Percentiles rank a stretch among this genome's conserved stretches.
Conservation (phyloP, 2,888 invertebrate species). For the Ophion slaviceki region DNA sequence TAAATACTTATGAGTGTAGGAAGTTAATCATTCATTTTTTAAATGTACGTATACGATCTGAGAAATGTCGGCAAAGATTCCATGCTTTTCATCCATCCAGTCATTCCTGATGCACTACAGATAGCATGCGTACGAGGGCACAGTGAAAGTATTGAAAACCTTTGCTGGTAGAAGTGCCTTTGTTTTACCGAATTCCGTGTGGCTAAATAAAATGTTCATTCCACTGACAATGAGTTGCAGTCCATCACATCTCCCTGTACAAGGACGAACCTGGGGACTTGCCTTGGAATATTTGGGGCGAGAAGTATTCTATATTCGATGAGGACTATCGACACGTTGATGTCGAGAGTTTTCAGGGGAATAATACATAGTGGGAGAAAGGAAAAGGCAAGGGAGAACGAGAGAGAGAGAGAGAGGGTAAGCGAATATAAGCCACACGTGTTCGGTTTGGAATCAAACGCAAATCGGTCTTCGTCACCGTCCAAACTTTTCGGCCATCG, state of each 20-base stretch:
- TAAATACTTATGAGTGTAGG: too few species aligned
- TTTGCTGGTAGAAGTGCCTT: too few species aligned
- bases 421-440: constrained; percentile 7
- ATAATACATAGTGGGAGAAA: not conserved
- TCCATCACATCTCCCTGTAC: too few species aligned
- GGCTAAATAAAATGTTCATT: not conserved
- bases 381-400: not conserved
- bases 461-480: constrained; percentile 75
- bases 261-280: not conserved
- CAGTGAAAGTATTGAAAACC: too few species aligned
- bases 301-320: constrained; percentile 31
- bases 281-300: not conserved
- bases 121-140: too few species aligned
- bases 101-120: too few species aligned
- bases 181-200: too few species aligned
- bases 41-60: too few species aligned
- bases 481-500: constrained; percentile 74
- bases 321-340: constrained; percentile 53
- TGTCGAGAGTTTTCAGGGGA: constrained; percentile 9
- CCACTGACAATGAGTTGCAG: not conserved
- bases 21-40: too few species aligned
- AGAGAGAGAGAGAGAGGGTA: not conserved
- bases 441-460: constrained; percentile 66
- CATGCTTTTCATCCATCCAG: too few species aligned
- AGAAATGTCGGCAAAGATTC: too few species aligned